Evolutionary conservation across 2,113 vertebrate genomes (phyloP).

Genomic region (Tenrec ecaudatus): DNA sequence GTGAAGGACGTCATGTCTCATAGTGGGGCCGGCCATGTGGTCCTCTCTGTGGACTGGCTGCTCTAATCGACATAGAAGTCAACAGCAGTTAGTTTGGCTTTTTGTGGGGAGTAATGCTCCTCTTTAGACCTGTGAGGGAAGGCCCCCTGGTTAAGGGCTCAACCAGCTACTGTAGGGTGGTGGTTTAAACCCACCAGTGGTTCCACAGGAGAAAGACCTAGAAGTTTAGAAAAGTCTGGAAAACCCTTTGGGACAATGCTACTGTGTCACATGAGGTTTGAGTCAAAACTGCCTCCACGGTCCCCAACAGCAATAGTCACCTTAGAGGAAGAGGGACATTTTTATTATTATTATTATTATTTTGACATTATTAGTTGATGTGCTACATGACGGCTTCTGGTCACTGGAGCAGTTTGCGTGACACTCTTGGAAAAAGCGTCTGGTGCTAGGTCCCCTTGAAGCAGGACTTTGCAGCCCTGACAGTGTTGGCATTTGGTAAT

Average conservation of each 20-base stretch:
- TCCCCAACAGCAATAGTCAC: not conserved
- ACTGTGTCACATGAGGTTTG: not conserved
- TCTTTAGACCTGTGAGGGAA: conserved; percentile 19
- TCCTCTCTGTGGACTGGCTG: too few species aligned
- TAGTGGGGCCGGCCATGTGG: too few species aligned
- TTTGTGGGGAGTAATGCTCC: not conserved
- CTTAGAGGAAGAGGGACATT: not conserved
- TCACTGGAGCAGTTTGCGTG: conserved; percentile 22
- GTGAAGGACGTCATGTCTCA: too few species aligned
- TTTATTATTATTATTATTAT: too few species aligned
- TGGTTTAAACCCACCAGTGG: not conserved
- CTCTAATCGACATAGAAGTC: too few species aligned
- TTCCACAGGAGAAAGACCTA: not conserved
- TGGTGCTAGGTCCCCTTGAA: conserved; percentile 27
- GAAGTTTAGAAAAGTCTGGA: not conserved
- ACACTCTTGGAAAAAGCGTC: not conserved
- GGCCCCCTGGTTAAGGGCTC: not conserved
- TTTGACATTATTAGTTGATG: not conserved
- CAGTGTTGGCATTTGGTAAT: not conserved
- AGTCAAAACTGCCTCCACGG: not conserved
- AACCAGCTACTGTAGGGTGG: not conserved
- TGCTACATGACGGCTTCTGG: not conserved
- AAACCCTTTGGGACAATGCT: not conserved
- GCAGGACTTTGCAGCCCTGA: not conserved
- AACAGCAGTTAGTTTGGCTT: too few species aligned